Conservation (phyloP, 2,888 invertebrate genomes). For the Patella ulyssiponensis region DNA sequence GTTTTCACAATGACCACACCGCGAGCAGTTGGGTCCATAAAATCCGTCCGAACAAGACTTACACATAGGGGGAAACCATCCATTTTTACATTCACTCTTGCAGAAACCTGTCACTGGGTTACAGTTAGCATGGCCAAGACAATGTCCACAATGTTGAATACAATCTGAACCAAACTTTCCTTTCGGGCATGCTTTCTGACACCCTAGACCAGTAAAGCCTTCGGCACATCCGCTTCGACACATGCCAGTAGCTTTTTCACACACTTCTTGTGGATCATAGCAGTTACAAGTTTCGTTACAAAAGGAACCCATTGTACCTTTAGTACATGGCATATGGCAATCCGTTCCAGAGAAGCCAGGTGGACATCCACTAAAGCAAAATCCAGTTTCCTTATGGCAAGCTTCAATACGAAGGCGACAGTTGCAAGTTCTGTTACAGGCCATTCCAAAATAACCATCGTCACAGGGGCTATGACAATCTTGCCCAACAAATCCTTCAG, state of each 20-base stretch:
- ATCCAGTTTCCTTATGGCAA: constrained; percentile 31
- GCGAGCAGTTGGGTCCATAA: not conserved
- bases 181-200: constrained; percentile 23
- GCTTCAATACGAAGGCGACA: constrained; percentile 29
- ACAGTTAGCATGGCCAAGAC: not conserved
- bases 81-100: not conserved
- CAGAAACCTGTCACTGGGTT: not conserved
- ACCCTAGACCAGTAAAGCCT: constrained; percentile 26
- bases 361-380: constrained; percentile 32
- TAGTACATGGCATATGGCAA: constrained; percentile 28
- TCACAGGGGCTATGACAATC: constrained; percentile 18
- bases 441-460: constrained; percentile 31
- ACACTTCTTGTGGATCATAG: constrained; percentile 25
- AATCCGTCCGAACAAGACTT: not conserved
- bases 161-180: not conserved
- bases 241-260: constrained; percentile 30
- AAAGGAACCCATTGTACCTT: constrained; percentile 31
- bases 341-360: constrained; percentile 23
- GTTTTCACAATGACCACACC: not conserved
- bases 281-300: constrained; percentile 35
- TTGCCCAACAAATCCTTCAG: not conserved
- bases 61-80: not conserved
- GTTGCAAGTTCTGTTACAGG: constrained; percentile 32
- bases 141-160: not conserved
- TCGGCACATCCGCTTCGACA: constrained; percentile 32